phyloP scores from a whole-genome alignment of 1,140 invertebrate genomes.

The Ostrea denselamellosa region DNA sequence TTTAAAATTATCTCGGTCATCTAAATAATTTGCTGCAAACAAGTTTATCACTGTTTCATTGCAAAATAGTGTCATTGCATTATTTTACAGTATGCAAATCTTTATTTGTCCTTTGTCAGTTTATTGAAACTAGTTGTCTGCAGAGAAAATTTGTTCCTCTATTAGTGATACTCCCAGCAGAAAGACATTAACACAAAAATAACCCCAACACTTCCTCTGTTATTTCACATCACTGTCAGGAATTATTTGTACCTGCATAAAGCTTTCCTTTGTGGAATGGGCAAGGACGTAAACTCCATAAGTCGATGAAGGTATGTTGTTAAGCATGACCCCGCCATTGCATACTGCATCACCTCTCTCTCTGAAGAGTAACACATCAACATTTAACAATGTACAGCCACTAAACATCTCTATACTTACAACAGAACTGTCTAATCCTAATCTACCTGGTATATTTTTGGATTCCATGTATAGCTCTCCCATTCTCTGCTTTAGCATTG shows the following conservation, averaged over 20 bases:
- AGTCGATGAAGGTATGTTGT: neutral
- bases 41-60: too few species aligned
- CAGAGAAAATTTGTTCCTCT: too few species aligned
- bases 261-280: neutral
- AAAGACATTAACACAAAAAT: too few species aligned
- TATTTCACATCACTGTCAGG: neutral
- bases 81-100: too few species aligned
- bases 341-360: neutral
- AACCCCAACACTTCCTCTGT: neutral
- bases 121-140: too few species aligned
- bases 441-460: neutral
- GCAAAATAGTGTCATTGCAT: too few species aligned
- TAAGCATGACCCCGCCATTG: slow-evolving; percentile 2
- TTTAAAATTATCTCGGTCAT: too few species aligned
- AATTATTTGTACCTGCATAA: slow-evolving; percentile 14
- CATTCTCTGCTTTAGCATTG: neutral
- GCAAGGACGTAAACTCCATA: neutral
- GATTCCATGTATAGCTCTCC: slow-evolving; percentile 5
- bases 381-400: neutral
- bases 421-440: neutral
- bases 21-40: too few species aligned
- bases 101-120: too few species aligned
- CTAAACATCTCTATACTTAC: neutral
- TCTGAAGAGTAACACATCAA: neutral
- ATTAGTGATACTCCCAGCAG: too few species aligned